A percentile compares a stretch with the other conserved stretches of the same genome.
These are phyloP conservation scores for Drosophila nr. fundita DNA, from an alignment of 2,888 invertebrate species.

Conservation along the genomic window DNA sequence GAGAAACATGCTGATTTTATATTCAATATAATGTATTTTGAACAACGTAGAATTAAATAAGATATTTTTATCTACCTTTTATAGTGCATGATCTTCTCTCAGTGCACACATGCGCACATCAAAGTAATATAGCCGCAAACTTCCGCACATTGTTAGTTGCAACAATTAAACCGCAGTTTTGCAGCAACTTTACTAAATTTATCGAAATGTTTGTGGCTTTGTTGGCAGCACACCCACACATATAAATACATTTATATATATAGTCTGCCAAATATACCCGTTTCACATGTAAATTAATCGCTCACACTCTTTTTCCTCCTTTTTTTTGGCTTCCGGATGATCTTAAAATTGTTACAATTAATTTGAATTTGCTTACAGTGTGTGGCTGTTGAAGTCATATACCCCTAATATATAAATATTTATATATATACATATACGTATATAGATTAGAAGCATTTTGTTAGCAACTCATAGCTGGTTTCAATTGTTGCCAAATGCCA, in stretches of 20 bases:
- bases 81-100: not conserved
- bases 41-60: not conserved
- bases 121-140: conserved; percentile 39
- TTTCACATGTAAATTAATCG: too few relatives aligned
- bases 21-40: not conserved
- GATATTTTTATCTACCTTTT: not conserved
- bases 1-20: not conserved
- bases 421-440: not conserved
- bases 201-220: conserved; percentile 69
- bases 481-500: conserved; percentile 9
- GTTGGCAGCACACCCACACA: conserved; percentile 18
- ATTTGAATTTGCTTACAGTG: conserved; percentile 28
- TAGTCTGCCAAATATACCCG: too few relatives aligned
- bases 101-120: not conserved
- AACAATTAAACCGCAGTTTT: conserved; percentile 70
- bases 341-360: conserved; percentile 19
- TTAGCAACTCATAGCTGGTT: conserved; percentile 29
- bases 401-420: not conserved
- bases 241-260: not conserved
- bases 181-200: conserved; percentile 57
- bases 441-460: conserved; percentile 1
- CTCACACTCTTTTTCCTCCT: too few relatives aligned
- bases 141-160: conserved; percentile 72
- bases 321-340: conserved; percentile 11
- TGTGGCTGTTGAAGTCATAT: conserved; percentile 12